Evolutionary conservation across 2,113 vertebrate species (phyloP), one percentile per base, ranked within the genome.

Genomic region (Petroica traversi): DNA sequence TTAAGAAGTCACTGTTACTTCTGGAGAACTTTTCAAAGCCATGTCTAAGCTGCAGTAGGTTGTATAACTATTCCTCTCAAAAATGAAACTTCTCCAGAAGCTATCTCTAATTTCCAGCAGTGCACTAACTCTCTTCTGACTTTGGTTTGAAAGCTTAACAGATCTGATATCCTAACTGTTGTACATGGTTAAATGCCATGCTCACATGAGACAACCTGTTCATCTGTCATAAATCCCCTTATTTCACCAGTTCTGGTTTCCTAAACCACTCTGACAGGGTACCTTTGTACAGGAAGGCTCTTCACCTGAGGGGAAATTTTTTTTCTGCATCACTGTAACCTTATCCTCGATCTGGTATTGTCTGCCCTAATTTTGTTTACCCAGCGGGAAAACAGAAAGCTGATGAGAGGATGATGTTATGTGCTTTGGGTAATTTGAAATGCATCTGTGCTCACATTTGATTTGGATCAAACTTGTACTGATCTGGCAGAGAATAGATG

Each of bases 381-480:
- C 28, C 45, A 75, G 40, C n/a, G 88, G 28, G 34, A 89, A 81
- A 89, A 72, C 17, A 87, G 69, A 87, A 89, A 87, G 28, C 40
- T 93, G 67, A 57, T 4, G 3, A 52, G 52, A 68, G 7, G 26
- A 81, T 5, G 19, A 71, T 5, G 7, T 11, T 83, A 45, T 91
- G 18, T 87, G 85, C 66, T 92, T 85, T 48, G 36, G 62, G 43
- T 91, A 88, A 85, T 88, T 23, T 63, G 45, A 94, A 95, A 89
- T 45, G 36, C 36, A 89, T 61, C 63, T 87, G n/a, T 75, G 57
- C 31, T 93, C 36, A 89, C 54, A 79, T 68, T 18, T 72, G 68
- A 91, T 93, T 85, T 76, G 66, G 36, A 85, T 88, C 66, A 93
- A 91, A 85, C 36, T 64, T 63, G 15, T 52, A 88, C n/a, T 61